Percentiles rank a stretch among this genome's conserved stretches.
Conservation (phyloP, 2,113 vertebrate species). For the Pseudorhombus dupliciocellatus region DNA sequence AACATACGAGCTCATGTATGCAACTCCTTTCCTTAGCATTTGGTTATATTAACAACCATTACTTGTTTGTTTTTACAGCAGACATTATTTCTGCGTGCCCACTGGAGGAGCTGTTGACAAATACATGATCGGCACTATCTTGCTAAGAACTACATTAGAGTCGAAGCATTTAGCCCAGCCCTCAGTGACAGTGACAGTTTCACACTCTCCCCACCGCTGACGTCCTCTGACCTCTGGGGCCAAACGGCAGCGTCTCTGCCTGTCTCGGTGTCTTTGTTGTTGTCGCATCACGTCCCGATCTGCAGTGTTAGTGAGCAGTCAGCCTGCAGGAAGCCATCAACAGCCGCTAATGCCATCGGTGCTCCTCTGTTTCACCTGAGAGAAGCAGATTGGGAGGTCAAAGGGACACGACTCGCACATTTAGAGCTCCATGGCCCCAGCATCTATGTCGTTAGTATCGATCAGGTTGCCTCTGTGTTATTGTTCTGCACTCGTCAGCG, state of each 20-base stretch:
- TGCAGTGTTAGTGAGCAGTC: conserved; percentile 45
- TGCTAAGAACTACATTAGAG: too few species aligned
- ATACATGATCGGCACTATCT: too few species aligned
- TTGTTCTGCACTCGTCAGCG: conserved; percentile 6
- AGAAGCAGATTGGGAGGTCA: conserved; percentile 44
- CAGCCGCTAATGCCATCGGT: conserved; percentile 42
- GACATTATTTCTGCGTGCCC: too few species aligned
- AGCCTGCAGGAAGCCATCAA: conserved; percentile 31
- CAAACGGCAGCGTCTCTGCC: conserved; percentile 20
- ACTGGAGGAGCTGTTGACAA: too few species aligned
- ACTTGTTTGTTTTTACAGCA: too few species aligned
- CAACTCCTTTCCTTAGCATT: too few species aligned
- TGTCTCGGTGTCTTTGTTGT: conserved; percentile 60
- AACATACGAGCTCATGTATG: too few species aligned
- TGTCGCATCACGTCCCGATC: conserved; percentile 53
- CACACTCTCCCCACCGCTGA: conserved; percentile 6
- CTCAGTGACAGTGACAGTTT: conserved; percentile 20
- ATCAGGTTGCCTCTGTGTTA: background rate
- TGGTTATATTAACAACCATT: too few species aligned
- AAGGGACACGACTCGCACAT: conserved; percentile 20
- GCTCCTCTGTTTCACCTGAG: conserved; percentile 45
- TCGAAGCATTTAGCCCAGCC: too few species aligned
- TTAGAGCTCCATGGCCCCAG: background rate
- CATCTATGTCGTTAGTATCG: background rate
- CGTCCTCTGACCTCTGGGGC: background rate